Evolutionary conservation across 2,113 vertebrate species (phyloP).

Genomic region (Elaphurus davidianus): DNA sequence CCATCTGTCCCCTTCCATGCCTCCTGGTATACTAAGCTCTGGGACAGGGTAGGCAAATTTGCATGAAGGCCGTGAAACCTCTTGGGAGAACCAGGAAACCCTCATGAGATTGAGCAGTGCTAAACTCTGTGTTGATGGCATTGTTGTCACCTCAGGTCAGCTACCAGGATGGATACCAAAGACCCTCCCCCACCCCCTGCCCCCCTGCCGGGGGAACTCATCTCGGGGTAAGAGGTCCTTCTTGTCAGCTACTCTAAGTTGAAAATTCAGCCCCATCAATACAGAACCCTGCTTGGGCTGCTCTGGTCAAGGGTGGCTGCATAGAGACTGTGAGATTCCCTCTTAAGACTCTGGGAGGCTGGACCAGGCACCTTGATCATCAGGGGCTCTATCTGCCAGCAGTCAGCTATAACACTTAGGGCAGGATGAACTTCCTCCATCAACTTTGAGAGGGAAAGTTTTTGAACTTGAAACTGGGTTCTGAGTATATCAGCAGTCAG

Average conservation of each 20-base stretch:
- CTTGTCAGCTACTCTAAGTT: background rate
- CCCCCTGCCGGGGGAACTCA: background rate
- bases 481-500: background rate
- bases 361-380: background rate
- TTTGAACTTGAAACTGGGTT: background rate
- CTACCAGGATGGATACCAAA: background rate
- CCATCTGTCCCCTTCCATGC: background rate
- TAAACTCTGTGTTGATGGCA: background rate
- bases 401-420: background rate
- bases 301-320: background rate
- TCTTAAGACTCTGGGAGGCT: background rate
- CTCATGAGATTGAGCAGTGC: background rate
- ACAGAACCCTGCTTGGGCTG: background rate
- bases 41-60: background rate
- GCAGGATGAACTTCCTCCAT: background rate
- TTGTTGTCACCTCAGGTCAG: background rate
- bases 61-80: background rate
- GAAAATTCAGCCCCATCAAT: background rate
- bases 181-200: accelerated
- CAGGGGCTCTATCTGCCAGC: background rate
- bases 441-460: background rate
- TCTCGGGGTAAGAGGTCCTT: background rate
- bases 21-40: background rate
- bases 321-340: background rate
- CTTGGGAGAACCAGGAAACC: background rate